phyloP scores from a whole-genome alignment of 2,888 invertebrate species.

The Cenopis cana region DNA sequence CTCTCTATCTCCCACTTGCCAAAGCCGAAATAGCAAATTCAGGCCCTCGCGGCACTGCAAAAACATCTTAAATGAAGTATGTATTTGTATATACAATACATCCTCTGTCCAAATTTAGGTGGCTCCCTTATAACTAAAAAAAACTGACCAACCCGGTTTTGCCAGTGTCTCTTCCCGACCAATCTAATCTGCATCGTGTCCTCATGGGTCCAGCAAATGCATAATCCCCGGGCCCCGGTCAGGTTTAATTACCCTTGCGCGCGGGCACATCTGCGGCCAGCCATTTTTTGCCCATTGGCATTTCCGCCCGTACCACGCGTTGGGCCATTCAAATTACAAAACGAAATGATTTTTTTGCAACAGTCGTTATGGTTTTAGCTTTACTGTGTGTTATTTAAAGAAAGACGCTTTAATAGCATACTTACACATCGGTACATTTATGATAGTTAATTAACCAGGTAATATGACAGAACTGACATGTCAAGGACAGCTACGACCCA shows the following conservation, averaged over 20 bases:
- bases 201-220: constrained; percentile 19
- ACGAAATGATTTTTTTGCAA: constrained; percentile 31
- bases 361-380: constrained; percentile 16
- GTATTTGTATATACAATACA: too few relatives aligned
- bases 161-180: too few relatives aligned
- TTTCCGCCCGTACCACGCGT: constrained; percentile 36
- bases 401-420: background rate
- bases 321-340: constrained; percentile 43
- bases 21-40: too few relatives aligned
- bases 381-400: constrained; percentile 5
- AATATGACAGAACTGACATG: background rate
- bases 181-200: background rate
- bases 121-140: too few relatives aligned
- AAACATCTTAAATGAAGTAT: too few relatives aligned
- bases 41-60: too few relatives aligned
- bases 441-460: background rate
- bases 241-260: constrained; percentile 49
- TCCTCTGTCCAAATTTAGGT: too few relatives aligned
- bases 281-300: constrained; percentile 50
- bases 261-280: constrained; percentile 53
- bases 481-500: background rate
- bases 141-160: too few relatives aligned
- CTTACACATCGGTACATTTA: too few relatives aligned
- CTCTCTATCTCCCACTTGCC: too few relatives aligned
- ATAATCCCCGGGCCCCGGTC: constrained; percentile 25